These are phyloP conservation scores for Drosophila azteca DNA, from an alignment of 1,140 invertebrate species.

Conservation along the genomic window DNA sequence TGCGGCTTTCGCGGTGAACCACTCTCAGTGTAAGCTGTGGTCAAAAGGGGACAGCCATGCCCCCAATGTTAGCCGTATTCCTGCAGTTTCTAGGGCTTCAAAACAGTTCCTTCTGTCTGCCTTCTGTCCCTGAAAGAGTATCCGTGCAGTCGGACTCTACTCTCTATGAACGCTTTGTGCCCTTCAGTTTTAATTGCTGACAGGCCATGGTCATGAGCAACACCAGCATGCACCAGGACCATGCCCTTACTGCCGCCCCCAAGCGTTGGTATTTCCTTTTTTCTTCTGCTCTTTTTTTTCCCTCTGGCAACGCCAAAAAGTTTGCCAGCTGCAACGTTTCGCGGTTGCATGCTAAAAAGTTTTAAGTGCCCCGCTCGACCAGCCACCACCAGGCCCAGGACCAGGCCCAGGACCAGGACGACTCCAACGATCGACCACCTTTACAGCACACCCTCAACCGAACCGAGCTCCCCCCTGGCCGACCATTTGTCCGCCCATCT, in stretches of 20 bases:
- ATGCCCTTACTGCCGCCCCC: not conserved
- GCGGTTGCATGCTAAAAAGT: slow-evolving; percentile 79
- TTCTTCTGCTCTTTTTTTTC: not conserved
- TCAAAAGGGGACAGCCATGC: too few relatives aligned
- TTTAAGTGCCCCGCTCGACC: slow-evolving; percentile 74
- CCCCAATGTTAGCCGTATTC: too few relatives aligned
- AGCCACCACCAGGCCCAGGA: slow-evolving; percentile 12
- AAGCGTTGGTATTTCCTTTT: not conserved
- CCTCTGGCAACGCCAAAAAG: slow-evolving; percentile 44
- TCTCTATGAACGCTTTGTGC: not conserved
- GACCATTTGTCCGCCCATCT: slow-evolving; percentile 18
- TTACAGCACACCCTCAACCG: slow-evolving; percentile 6
- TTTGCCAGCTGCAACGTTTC: slow-evolving; percentile 66
- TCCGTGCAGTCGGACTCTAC: too few relatives aligned
- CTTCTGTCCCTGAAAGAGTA: too few relatives aligned
- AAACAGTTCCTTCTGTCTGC: too few relatives aligned
- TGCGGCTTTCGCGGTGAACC: too few relatives aligned
- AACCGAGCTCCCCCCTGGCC: not conserved
- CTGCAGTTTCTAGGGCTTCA: too few relatives aligned
- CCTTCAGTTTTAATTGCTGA: slow-evolving; percentile 62
- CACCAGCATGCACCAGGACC: slow-evolving; percentile 10
- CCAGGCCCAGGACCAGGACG: not conserved
- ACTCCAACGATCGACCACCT: slow-evolving; percentile 8
- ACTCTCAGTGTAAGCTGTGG: too few relatives aligned
- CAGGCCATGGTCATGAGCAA: slow-evolving; percentile 48